Evolutionary conservation across 92 coral and sea anemone genomes (phyloP), one percentile per base, ranked within the genome.

Genomic region (Parazoanthus swiftii): DNA sequence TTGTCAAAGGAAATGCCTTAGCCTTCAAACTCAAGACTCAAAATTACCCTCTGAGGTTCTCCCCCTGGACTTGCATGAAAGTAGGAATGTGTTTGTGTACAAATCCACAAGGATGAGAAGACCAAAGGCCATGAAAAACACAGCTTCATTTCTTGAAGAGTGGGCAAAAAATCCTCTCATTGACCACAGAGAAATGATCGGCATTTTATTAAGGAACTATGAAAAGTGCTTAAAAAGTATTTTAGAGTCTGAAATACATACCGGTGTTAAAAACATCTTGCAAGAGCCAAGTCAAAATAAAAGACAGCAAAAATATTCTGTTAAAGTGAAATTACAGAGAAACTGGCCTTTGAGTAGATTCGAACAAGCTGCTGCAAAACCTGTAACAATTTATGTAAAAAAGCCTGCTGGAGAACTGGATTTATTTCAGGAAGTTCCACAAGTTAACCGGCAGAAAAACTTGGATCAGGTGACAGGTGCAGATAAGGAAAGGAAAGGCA

Each of bases 161-260:
- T 85, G 86, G 58, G 74, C 50, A 6, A 50, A 13, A 71, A 87
- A 88, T 74, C 88, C 88, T 39, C 82, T 92, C 5, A 66, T 89
- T 75, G 82, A 74, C 44, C 88, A 58, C 36, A 86, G 90, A 44
- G 89, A 89, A 42, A 20, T 89, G 42, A 91, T 79, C 14, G 71
- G 80, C 23, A 38, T 92, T 77, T 76, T 90, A 74, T 74, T 86
- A 56, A 76, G 74, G 48, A 88, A 89, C 88, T 86, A 89, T 68
- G 65, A 82, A 56, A 82, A 83, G 25, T 89, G 91, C 76, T 43
- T 82, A 36, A 86, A 81, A 66, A 76, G 29, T 25, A 63, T 89
- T 56, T 39, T 29, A 48, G 33, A 72, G 21, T 71, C 79, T 71
- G 87, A 84, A 71, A 73, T 71, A 21, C 68, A 71, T 11, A 7